Conservation (phyloP, 2,113 vertebrate genomes). For the Petromus typicus region DNA sequence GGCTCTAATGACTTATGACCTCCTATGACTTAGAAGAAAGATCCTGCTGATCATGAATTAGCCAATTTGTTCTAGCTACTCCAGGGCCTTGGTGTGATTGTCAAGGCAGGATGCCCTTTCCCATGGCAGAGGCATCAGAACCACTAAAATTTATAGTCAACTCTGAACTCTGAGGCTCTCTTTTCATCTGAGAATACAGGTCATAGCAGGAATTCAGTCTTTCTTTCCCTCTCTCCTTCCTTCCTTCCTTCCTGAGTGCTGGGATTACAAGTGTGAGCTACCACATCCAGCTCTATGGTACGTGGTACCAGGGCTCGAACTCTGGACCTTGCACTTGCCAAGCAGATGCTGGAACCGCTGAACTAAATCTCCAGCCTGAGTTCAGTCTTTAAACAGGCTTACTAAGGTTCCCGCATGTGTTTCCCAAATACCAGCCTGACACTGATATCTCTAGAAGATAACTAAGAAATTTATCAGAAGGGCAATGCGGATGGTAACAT, state of each 20-base stretch:
- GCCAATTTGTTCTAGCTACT: background rate
- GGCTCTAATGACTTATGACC: background rate
- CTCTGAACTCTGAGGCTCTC: background rate
- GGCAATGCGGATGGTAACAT: background rate
- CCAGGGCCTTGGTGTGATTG: background rate
- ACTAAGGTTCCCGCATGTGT: background rate
- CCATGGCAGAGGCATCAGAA: background rate
- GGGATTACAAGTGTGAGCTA: too few species aligned
- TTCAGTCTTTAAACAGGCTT: too few species aligned
- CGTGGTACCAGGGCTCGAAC: too few species aligned
- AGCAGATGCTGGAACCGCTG: too few species aligned
- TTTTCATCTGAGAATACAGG: slow-evolving; percentile 28
- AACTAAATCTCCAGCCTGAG: too few species aligned
- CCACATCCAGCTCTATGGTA: too few species aligned
- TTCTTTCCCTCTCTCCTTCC: background rate
- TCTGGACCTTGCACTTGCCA: too few species aligned
- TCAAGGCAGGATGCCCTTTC: background rate
- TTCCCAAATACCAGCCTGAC: background rate
- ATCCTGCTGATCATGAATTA: background rate
- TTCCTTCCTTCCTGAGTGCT: too few species aligned
- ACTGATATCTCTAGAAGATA: background rate
- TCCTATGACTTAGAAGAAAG: background rate
- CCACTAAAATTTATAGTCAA: background rate
- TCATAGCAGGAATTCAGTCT: background rate
- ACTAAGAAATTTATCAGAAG: background rate